Percentiles rank a stretch among this genome's conserved stretches.
These are phyloP conservation scores for Eristalinus sepulchralis DNA, from an alignment of 2,888 invertebrate genomes.

Conservation along the genomic window DNA sequence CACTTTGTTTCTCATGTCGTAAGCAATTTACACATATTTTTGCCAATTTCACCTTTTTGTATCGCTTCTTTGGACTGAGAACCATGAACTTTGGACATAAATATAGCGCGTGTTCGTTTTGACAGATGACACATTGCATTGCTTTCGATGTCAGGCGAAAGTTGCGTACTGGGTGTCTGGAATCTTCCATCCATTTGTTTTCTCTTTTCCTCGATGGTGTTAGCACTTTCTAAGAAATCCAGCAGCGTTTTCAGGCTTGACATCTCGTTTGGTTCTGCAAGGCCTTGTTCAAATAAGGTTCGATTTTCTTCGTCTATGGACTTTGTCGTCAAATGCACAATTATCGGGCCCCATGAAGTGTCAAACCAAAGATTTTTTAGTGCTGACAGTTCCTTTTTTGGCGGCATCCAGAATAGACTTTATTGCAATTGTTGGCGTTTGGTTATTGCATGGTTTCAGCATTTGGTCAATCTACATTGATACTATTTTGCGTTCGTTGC, in stretches of 20 bases:
- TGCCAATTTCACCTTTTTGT: neutral
- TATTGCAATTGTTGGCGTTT: too few species aligned
- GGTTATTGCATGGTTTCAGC: too few species aligned
- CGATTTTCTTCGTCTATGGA: slow-evolving; percentile 13
- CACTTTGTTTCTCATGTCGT: too few species aligned
- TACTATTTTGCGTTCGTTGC: too few species aligned
- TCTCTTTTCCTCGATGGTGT: neutral
- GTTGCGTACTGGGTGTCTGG: neutral
- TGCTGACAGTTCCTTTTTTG: neutral
- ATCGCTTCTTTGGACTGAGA: neutral
- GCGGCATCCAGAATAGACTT: too few species aligned
- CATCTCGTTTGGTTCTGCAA: neutral
- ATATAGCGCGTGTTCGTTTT: neutral
- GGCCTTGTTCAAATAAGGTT: neutral
- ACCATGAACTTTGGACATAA: neutral
- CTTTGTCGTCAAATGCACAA: neutral
- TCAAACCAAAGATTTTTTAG: neutral
- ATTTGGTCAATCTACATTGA: neutral
- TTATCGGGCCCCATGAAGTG: neutral
- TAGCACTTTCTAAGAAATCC: neutral
- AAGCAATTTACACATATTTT: neutral
- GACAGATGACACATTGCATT: neutral
- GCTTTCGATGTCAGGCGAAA: neutral
- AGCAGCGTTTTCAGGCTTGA: neutral
- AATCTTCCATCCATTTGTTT: too few species aligned